Conservation (phyloP, 2,113 vertebrate genomes). For the Ginglymostoma cirratum region DNA sequence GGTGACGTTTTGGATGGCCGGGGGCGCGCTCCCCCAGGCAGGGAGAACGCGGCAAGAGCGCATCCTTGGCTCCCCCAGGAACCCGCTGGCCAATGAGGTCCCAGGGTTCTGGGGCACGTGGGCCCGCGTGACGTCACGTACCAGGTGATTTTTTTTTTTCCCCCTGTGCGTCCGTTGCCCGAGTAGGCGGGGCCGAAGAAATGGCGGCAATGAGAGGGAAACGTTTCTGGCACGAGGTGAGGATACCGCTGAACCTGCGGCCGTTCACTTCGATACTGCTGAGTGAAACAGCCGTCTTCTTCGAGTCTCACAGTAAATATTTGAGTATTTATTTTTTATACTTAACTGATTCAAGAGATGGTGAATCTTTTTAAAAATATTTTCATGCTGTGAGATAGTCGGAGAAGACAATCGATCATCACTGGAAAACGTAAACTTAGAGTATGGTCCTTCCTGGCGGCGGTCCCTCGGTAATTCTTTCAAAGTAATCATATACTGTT, state of each 20-base stretch:
- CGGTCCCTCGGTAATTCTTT: not conserved
- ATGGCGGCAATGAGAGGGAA: not conserved
- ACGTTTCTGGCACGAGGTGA: not conserved
- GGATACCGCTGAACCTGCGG: too few relatives aligned
- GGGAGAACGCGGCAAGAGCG: too few relatives aligned
- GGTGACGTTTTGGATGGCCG: not conserved
- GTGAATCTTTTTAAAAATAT: not conserved
- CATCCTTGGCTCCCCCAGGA: too few relatives aligned
- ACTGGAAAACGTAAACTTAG: not conserved
- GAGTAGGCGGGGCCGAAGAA: not conserved
- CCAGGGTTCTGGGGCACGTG: not conserved
- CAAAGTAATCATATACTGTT: not conserved
- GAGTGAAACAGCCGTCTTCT: not conserved
- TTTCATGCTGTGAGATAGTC: not conserved
- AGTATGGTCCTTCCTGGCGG: not conserved
- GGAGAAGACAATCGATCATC: not conserved
- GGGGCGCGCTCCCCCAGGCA: not conserved
- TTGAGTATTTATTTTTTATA: not conserved
- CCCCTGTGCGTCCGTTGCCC: not conserved
- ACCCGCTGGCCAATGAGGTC: not conserved
- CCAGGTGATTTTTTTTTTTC: not conserved
- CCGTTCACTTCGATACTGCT: not conserved
- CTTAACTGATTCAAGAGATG: not conserved
- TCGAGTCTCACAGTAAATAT: not conserved
- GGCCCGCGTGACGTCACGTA: not conserved